A percentile compares a stretch with the other conserved stretches of the same genome.
Evolutionary conservation across 2,113 vertebrate species (phyloP).

Genomic region (Gorilla gorilla): DNA sequence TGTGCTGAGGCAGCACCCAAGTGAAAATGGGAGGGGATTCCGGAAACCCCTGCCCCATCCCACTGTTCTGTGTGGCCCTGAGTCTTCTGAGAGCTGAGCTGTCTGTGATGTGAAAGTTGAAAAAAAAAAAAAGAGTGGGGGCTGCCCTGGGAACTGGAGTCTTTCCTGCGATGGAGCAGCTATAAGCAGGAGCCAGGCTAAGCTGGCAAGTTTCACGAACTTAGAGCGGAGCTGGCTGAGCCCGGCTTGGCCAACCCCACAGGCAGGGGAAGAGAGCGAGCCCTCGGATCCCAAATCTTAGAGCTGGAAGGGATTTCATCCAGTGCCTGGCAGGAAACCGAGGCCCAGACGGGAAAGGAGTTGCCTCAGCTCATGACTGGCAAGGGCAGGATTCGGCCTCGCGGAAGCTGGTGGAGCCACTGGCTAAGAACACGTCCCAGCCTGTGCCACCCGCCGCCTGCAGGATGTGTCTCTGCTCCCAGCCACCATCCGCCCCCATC

Average conservation of each 20-base stretch:
- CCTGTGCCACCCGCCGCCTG: fast-evolving
- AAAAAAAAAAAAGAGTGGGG: background rate
- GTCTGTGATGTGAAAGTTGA: background rate
- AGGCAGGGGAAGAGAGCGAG: background rate
- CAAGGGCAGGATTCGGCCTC: background rate
- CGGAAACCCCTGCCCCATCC: background rate
- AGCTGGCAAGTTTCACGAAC: background rate
- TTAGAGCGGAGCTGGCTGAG: background rate
- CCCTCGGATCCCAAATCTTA: background rate
- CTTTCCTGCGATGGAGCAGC: background rate
- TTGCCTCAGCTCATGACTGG: background rate
- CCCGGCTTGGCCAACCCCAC: background rate
- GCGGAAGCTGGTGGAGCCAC: background rate
- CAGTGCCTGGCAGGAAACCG: background rate
- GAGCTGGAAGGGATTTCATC: background rate
- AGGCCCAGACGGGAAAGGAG: background rate
- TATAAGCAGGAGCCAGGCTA: background rate
- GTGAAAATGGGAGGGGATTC: background rate
- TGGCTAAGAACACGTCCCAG: fast-evolving
- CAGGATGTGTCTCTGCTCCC: no score
- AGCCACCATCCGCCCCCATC: background rate
- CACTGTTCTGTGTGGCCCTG: background rate
- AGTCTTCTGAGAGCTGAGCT: background rate
- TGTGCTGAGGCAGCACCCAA: background rate
- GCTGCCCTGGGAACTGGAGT: background rate